Evolutionary conservation across 2,797 vertebrate genomes (phyloP).

Genomic region (Melanotaenia maccullochi): DNA sequence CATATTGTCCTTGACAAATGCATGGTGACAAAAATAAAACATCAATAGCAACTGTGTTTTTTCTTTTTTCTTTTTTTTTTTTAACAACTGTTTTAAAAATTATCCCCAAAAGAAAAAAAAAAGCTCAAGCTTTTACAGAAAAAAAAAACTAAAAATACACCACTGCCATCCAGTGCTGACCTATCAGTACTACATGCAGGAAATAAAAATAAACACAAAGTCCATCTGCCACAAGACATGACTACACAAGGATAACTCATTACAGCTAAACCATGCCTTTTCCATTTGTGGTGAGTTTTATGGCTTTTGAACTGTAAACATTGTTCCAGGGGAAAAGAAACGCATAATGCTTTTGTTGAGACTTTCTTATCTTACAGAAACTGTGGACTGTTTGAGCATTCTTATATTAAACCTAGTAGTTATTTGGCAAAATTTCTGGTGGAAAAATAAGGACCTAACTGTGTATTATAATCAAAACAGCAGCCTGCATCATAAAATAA

Average conservation of each 20-base stretch:
- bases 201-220: conserved; percentile 37
- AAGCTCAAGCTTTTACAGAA: not conserved
- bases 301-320: conserved; percentile 78
- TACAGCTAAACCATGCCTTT: conserved; percentile 65
- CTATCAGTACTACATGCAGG: conserved; percentile 27
- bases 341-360: conserved; percentile 55
- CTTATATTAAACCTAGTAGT: conserved; percentile 35
- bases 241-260: conserved; percentile 72
- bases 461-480: conserved; percentile 29
- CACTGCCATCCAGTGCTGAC: conserved; percentile 79
- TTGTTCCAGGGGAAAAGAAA: conserved; percentile 70
- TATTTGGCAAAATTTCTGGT: conserved; percentile 15
- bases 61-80: too few relatives aligned
- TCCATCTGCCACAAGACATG: conserved; percentile 59
- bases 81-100: not conserved
- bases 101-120: conserved; percentile 2
- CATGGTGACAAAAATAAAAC: conserved; percentile 15
- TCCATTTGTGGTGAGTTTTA: conserved; percentile 77
- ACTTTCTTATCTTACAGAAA: conserved; percentile 54
- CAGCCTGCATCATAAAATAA: conserved; percentile 32
- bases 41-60: not conserved
- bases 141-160: conserved; percentile 51
- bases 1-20: not conserved
- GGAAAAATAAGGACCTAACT: conserved; percentile 11
- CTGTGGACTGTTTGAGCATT: conserved; percentile 27